These are phyloP conservation scores for Chauna torquata DNA, from an alignment of 2,113 vertebrate genomes.

Conservation along the genomic window DNA sequence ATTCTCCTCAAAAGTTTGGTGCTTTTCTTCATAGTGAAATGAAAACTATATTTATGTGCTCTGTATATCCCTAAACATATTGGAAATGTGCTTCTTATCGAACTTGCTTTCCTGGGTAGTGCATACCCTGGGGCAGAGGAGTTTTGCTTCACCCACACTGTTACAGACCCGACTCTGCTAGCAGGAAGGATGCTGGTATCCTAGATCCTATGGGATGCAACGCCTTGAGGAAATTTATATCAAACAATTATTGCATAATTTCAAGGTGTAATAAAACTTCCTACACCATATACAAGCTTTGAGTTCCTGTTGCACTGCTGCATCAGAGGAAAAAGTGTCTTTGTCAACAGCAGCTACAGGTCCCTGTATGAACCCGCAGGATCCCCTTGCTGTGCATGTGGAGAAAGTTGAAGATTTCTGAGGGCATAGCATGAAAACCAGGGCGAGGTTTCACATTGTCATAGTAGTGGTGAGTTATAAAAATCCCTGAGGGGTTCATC, in stretches of 20 bases:
- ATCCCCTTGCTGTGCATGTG: slow-evolving; percentile 97
- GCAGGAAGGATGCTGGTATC: slow-evolving; percentile 28
- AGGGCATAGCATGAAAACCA: slow-evolving; percentile 96
- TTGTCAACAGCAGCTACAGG: slow-evolving; percentile 88
- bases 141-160: not conserved
- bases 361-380: slow-evolving; percentile 88
- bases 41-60: slow-evolving; percentile 49
- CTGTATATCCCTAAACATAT: slow-evolving; percentile 38
- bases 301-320: not conserved
- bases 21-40: slow-evolving; percentile 9
- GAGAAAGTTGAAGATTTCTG: slow-evolving; percentile 96
- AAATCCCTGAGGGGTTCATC: slow-evolving; percentile 94
- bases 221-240: slow-evolving; percentile 54
- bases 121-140: not conserved
- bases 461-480: slow-evolving; percentile 97
- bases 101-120: not conserved
- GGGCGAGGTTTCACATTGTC: slow-evolving; percentile 98
- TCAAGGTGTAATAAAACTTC: slow-evolving; percentile 4
- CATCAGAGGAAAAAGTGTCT: not conserved
- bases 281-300: not conserved
- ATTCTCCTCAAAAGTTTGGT: not conserved
- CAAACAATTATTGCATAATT: slow-evolving; percentile 77
- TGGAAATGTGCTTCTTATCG: slow-evolving; percentile 68
- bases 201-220: slow-evolving; percentile 40
- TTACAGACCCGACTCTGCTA: not conserved